Base-by-base conservation (phyloP, 2,797 vertebrate genomes). In the Leptodactylus fallax region DNA sequence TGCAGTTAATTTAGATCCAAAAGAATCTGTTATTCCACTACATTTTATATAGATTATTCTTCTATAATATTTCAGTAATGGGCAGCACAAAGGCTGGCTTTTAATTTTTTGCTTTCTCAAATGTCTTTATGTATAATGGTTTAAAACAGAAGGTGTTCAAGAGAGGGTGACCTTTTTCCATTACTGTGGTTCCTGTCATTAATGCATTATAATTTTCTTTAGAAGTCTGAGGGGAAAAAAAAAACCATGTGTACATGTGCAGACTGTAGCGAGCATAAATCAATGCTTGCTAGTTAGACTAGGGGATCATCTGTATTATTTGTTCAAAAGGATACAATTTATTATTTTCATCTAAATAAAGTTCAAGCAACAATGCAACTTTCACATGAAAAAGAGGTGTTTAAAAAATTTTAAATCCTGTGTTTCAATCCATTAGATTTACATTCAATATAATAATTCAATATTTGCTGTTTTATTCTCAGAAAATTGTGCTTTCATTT, bases 21-120 rank as follows among this genome's bases (percentile, higher is more conserved):
- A 96, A 95, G 94, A 95, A 96, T 95, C 93, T 94, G 92, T 94
- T 95, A 92, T 95, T 96, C 92, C 94, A 93, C 94, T 94, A 93
- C 94, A 95, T 96, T 95, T 95, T 94, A 96, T 95, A 95, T 94
- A 96, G 93, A 95, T 96, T 95, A 96, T 95, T 95, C 92, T 87
- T 90, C 96, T 94, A 96, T 96, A 96, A 95, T 96, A 95, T 96
- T 95, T 95, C 94, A 94, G 95, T 97, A 96, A 96, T 96, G 94
- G 94, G 91, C 92, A 94, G 93, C 94, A 95, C 94, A 95, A 95
- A 94, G 91, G 87, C 93, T 95, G 94, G 93, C 94, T 96, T 95
- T 94, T 95, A 93, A 94, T 95, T 96, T 94, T 95, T 95, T 93
- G 94, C 95, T 95, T 96, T 95, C 94, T 96, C 92, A 92, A 96